phyloP scores from a whole-genome alignment of 1,140 invertebrate species.

The Drosophila varians region DNA sequence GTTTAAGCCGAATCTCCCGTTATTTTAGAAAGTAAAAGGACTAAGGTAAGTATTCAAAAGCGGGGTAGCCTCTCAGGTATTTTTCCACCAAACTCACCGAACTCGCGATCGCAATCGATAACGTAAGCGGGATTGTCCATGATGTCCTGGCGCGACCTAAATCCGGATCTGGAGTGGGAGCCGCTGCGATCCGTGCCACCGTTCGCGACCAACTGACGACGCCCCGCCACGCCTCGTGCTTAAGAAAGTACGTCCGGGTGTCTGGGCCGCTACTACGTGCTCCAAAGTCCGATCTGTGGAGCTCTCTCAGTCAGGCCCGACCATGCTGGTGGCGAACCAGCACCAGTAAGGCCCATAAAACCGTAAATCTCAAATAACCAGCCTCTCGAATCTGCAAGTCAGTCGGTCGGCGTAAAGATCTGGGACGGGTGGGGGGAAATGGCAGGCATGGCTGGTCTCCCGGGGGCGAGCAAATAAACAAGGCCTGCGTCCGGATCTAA shows the following conservation, averaged over 20 bases:
- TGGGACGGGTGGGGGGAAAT: not conserved
- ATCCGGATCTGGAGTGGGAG: not conserved
- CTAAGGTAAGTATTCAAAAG: no score
- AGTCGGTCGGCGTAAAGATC: conserved; percentile 19
- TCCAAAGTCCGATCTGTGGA: conserved; percentile 55
- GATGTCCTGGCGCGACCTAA: not conserved
- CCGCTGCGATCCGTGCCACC: conserved; percentile 31
- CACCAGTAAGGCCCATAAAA: no score
- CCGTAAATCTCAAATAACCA: conserved; percentile 40
- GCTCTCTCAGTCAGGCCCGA: not conserved
- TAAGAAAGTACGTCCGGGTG: conserved; percentile 32
- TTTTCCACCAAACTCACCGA: conserved; percentile 54
- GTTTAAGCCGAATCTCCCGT: no score
- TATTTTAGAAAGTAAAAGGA: no score
- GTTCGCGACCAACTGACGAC: conserved; percentile 43
- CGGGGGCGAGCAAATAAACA: no score
- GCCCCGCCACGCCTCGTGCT: conserved; percentile 1
- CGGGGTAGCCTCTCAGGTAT: no score
- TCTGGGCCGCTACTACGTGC: conserved; percentile 25
- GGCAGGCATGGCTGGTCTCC: no score
- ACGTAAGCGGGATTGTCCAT: conserved; percentile 74
- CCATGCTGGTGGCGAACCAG: no score
- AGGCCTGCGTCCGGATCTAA: not conserved
- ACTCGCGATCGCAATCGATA: conserved; percentile 56
- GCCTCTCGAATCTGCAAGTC: conserved; percentile 35